These are phyloP conservation scores for Aphelenchoides fujianensis DNA, from an alignment of 1,140 invertebrate species.

Conservation along the genomic window DNA sequence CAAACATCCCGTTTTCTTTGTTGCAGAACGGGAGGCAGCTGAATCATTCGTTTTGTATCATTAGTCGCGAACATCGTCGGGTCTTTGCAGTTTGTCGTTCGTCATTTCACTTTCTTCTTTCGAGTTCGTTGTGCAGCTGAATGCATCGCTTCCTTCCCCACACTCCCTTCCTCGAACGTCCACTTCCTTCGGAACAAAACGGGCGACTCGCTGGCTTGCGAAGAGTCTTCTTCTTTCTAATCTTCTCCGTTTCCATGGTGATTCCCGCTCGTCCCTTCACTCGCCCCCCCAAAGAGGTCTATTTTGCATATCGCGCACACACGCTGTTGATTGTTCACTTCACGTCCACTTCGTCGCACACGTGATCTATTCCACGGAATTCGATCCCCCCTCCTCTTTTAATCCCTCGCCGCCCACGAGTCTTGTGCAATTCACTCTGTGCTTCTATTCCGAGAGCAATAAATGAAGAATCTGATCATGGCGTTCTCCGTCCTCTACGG, in stretches of 20 bases:
- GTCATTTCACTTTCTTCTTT: not conserved
- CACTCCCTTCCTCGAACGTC: not conserved
- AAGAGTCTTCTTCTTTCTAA: not conserved
- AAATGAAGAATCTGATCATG: conserved; percentile 32
- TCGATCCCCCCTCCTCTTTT: too few species aligned
- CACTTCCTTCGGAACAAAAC: not conserved
- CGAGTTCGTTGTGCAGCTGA: too few species aligned
- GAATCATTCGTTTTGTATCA: too few species aligned
- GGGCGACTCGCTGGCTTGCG: too few species aligned
- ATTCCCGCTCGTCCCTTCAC: too few species aligned
- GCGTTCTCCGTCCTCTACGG: conserved; percentile 37
- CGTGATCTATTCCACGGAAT: too few species aligned
- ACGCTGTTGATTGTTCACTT: too few species aligned
- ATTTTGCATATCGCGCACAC: not conserved
- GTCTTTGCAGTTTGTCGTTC: not conserved
- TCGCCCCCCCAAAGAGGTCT: conserved; percentile 12
- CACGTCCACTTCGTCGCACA: too few species aligned
- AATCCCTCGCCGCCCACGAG: too few species aligned
- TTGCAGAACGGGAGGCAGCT: too few species aligned
- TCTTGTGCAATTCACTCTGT: conserved; percentile 2
- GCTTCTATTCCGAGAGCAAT: not conserved
- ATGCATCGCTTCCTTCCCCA: not conserved
- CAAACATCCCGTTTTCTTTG: too few species aligned
- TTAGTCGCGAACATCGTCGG: too few species aligned
- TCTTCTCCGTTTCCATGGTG: not conserved